Percentiles rank a stretch among this genome's conserved stretches.
Conservation (phyloP, 2,797 vertebrate genomes). For the Triplophysa yarkandensis region DNA sequence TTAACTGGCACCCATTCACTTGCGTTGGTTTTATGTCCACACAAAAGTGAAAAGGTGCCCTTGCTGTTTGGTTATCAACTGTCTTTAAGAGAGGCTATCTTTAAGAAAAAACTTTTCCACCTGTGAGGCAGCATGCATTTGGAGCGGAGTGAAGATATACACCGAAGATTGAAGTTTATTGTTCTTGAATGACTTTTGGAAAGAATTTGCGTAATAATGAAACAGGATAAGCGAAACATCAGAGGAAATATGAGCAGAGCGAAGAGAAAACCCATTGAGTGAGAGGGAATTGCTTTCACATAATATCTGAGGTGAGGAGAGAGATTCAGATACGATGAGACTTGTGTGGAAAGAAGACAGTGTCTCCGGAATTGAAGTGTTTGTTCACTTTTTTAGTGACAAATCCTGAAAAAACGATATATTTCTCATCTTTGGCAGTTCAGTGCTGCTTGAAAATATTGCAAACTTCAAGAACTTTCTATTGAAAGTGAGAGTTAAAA, state of each 20-base stretch:
- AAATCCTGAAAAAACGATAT: not conserved
- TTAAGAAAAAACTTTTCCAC: not conserved
- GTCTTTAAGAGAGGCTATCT: not conserved
- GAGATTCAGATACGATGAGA: not conserved
- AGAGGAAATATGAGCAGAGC: not conserved
- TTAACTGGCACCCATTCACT: no score
- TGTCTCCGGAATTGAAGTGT: not conserved
- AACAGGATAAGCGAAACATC: not conserved
- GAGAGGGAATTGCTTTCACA: constrained; percentile 19
- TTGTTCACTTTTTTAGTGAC: not conserved
- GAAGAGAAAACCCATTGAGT: not conserved
- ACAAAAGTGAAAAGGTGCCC: no score
- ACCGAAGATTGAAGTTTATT: not conserved
- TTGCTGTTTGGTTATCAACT: no score
- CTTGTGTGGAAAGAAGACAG: not conserved
- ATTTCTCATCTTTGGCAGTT: not conserved
- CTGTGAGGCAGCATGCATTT: not conserved
- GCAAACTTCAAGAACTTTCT: not conserved
- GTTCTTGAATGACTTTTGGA: constrained; percentile 12
- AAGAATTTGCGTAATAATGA: constrained; percentile 1
- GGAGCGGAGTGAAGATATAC: not conserved
- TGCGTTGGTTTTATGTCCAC: no score
- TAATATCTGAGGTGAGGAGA: not conserved
- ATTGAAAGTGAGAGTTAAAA: not conserved
- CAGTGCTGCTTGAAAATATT: not conserved